Evolutionary conservation across 2,113 vertebrate genomes (phyloP).

Genomic region (Plecturocebus donacophilus): DNA sequence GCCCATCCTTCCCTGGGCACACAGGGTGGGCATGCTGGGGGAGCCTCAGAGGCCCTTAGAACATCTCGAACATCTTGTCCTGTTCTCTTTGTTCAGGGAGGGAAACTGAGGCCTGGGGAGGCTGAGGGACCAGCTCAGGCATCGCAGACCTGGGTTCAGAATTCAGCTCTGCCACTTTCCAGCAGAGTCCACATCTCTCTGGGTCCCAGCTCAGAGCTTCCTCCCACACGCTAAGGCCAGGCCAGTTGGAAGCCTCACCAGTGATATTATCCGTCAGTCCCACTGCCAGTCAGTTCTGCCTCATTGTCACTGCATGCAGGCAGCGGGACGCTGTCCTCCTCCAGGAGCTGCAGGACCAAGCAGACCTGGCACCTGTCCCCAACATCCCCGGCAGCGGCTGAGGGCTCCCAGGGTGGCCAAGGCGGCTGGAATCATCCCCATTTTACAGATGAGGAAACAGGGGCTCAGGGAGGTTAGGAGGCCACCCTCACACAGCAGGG

Average conservation of each 20-base stretch:
- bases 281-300: not conserved
- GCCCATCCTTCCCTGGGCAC: not conserved
- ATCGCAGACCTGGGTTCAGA: not conserved
- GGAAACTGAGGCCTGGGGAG: not conserved
- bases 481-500: not conserved
- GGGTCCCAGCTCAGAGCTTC: not conserved
- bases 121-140: not conserved
- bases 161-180: not conserved
- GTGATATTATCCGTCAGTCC: not conserved
- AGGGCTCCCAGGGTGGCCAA: not conserved
- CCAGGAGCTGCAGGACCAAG: not conserved
- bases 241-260: not conserved
- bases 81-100: not conserved
- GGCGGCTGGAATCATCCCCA: not conserved
- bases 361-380: not conserved
- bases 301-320: too few relatives aligned
- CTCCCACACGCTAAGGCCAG: not conserved
- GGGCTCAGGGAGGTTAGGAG: not conserved
- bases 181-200: not conserved
- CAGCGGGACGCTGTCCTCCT: not conserved
- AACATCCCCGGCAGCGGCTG: not conserved
- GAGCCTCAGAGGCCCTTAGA: not conserved
- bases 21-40: accelerated
- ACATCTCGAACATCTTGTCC: not conserved
- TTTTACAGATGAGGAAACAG: not conserved